Percentiles rank a stretch among this genome's conserved stretches.
phyloP scores from a whole-genome alignment of 2,888 invertebrate genomes.

The Sussaba pulchella region DNA sequence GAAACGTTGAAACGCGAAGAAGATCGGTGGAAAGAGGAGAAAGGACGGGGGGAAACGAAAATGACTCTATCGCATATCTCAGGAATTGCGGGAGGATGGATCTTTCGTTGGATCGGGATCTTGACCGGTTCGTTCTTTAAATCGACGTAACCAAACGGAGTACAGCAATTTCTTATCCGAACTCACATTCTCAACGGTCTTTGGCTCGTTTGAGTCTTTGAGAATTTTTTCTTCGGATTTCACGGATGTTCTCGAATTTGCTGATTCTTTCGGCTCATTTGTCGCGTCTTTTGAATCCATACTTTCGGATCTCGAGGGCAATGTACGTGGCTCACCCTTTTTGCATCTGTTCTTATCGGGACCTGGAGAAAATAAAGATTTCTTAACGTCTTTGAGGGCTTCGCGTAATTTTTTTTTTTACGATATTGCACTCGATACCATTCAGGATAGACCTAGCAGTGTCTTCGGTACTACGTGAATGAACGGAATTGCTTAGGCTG shows the following conservation, averaged over 20 bases:
- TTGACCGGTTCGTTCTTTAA: conserved; percentile 28
- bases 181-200: conserved; percentile 46
- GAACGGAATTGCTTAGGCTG: conserved; percentile 33
- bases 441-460: conserved; percentile 19
- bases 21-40: neutral
- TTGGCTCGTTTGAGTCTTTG: conserved; percentile 22
- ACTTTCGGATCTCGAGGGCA: neutral
- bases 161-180: conserved; percentile 74
- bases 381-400: neutral
- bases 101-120: conserved; percentile 48
- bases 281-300: neutral
- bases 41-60: neutral
- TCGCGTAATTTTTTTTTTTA: neutral
- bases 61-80: conserved; percentile 66
- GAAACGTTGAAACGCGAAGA: conserved; percentile 18
- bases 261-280: conserved; percentile 34
- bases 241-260: conserved; percentile 11
- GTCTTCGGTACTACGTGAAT: conserved; percentile 31
- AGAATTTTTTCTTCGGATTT: conserved; percentile 38
- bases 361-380: conserved; percentile 16
- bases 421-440: conserved; percentile 22
- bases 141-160: conserved; percentile 73
- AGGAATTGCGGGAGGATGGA: conserved; percentile 61
- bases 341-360: conserved; percentile 14
- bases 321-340: conserved; percentile 7